Base-by-base conservation (phyloP, 1,140 invertebrate genomes). In the Antheraea mylitta region DNA sequence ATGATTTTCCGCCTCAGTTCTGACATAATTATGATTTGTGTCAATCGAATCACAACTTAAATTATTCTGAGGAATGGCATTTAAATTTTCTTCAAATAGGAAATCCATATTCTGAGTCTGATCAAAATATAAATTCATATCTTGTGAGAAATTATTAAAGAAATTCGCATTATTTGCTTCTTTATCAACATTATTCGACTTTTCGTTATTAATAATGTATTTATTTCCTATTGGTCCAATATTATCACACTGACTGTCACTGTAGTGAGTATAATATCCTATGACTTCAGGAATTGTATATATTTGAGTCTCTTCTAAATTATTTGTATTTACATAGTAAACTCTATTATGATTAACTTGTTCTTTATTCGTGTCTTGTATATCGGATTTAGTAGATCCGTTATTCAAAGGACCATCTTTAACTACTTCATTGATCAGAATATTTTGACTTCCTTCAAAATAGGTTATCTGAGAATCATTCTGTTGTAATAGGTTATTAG, bases 201-300 rank as follows among this genome's bases (percentile, higher is more conserved):
- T 58, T n/a, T 69, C 16, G 62, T 30, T 42, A 45, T 66, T 61
- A 58, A 5, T 18, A 19, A 53, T 67, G 58, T 69, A 45, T 66
- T 63, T 38, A 45, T 63, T 65, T 37, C 11, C 58, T 65, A 63
- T 67, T 71, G 45, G 45, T 16, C 19, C 58, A 66, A 61, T 69
- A 37, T 78, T 61, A 66, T 74, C 42, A 66, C 75, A 64, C 64
- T 85, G 85, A 66, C 83, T 87, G 71, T 79, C 80, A 72, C 80
- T 83, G 18, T 78, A 73, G 67, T 84, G 78, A 7, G 78, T 79
- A 64, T 66, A 77, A 64, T 75, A 63, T 64, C 81, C 67, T 6
- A 69, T 75, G 53, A 70, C 72, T n/a, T 70, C 73, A 19, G 75
- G 64, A 7, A 80, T 18, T 58, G 67, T 75, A 48, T 82, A 80